Evolutionary conservation across 2,888 invertebrate genomes (phyloP).

Genomic region (Dolichopus griseipennis): DNA sequence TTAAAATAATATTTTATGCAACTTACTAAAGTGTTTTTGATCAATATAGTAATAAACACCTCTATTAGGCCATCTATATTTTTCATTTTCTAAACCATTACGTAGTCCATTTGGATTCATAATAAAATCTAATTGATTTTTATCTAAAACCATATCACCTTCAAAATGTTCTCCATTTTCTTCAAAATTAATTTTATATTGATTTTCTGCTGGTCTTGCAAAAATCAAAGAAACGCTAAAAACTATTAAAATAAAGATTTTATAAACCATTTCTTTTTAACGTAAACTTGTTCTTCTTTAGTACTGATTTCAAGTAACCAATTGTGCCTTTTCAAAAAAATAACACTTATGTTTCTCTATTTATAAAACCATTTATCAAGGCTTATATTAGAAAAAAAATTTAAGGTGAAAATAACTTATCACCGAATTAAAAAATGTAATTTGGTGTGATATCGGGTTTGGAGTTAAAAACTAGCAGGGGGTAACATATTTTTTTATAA

Average conservation of each 20-base stretch:
- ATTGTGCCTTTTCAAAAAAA: no score
- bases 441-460: no score
- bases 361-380: not conserved
- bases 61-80: slow-evolving; percentile 54
- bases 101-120: slow-evolving; percentile 31
- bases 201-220: not conserved
- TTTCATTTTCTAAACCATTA: slow-evolving; percentile 52
- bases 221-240: not conserved
- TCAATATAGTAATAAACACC: slow-evolving; percentile 58
- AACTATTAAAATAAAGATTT: not conserved
- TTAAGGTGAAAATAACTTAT: no score
- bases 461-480: no score
- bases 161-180: slow-evolving; percentile 64
- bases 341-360: not conserved
- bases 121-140: slow-evolving; percentile 22
- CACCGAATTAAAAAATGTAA: no score
- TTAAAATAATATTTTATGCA: not conserved
- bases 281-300: not conserved
- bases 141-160: slow-evolving; percentile 63
- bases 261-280: not conserved
- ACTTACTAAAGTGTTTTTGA: slow-evolving; percentile 30
- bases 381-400: no score
- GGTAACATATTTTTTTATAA: no score
- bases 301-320: not conserved
- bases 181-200: slow-evolving; percentile 49